Base-by-base conservation (phyloP, 2,888 invertebrate species). In the Pristionchus japonicus region DNA sequence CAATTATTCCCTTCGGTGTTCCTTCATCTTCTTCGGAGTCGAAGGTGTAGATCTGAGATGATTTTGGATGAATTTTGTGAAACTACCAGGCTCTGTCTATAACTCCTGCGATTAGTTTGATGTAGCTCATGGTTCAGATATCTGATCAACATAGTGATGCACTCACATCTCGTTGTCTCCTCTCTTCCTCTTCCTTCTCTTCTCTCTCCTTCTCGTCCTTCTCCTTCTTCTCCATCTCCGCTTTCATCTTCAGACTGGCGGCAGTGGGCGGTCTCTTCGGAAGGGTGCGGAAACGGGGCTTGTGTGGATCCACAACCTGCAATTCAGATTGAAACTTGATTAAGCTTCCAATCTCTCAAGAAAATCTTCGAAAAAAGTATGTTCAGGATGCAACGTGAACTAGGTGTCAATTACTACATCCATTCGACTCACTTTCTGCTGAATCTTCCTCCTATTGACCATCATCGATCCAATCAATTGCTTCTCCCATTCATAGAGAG, bases 401-500 rank as follows among this genome's bases (percentile, higher is more conserved):
- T n/a, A n/a, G n/a, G n/a, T n/a, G n/a, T n/a, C n/a, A n/a, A n/a
- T n/a, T n/a, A n/a, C 40, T 40, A 20, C 40, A 23, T 67, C 74
- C 61, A 61, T 61, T 15, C n/a, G 20, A 49, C 85, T 85, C 23
- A 61, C 67, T 43, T 20, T 64, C 64, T 40, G 4, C 40, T 52
- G 77, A 4, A n/a, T 11, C 23, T 31, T 61, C 52, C 34, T 83
- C 34, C 34, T 37, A 20, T 11, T 57, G 1, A 57, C 23, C 9
- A 52, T 57, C 27, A 83, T 11, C 27, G 11, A 31, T 61, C 52
- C 57, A 4, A 52, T 34, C 13, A 37, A 34, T n/a, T 40, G 31
- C 83, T 83, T 83, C 83, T 83, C 77, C n/a, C 43, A 77, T 27
- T 77, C 77, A 0, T 9, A 47, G n/a, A 77, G 77, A 27, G 47